These are phyloP conservation scores for Achroia grisella DNA, from an alignment of 1,140 invertebrate genomes.

Conservation along the genomic window DNA sequence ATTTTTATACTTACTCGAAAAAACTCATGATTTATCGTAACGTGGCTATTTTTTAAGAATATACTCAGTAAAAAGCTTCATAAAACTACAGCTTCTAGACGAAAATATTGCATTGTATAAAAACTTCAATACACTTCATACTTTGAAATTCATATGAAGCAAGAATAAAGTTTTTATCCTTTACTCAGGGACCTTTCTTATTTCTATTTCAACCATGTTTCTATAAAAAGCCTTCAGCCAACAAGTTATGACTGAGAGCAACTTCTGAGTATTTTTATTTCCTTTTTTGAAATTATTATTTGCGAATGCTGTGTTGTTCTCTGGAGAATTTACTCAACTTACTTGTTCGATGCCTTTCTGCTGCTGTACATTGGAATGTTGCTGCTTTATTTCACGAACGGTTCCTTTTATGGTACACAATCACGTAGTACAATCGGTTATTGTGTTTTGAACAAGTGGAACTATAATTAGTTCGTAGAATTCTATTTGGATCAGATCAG, in stretches of 20 bases:
- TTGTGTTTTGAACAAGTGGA: slow-evolving; percentile 9
- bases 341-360: slow-evolving; percentile 26
- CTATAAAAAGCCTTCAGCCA: slow-evolving; percentile 31
- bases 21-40: too few species aligned
- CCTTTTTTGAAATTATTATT: slow-evolving; percentile 26
- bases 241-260: slow-evolving; percentile 30
- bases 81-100: too few species aligned
- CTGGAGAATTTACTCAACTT: slow-evolving; percentile 20
- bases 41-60: too few species aligned
- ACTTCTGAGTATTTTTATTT: slow-evolving; percentile 29
- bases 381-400: slow-evolving; percentile 21
- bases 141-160: slow-evolving; percentile 2
- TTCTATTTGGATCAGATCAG: too few species aligned
- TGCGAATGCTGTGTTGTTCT: slow-evolving; percentile 30
- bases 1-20: too few species aligned
- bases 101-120: too few species aligned
- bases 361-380: slow-evolving; percentile 23
- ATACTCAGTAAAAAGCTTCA: too few species aligned
- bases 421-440: slow-evolving; percentile 15
- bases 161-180: slow-evolving; percentile 8
- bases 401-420: slow-evolving; percentile 11
- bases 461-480: too few species aligned
- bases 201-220: slow-evolving; percentile 18
- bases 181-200: slow-evolving; percentile 6
- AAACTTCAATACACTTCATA: too few species aligned